Evolutionary conservation across 2,113 vertebrate genomes (phyloP), one percentile per base, ranked within the genome.

Genomic region (Leucosticte australis): DNA sequence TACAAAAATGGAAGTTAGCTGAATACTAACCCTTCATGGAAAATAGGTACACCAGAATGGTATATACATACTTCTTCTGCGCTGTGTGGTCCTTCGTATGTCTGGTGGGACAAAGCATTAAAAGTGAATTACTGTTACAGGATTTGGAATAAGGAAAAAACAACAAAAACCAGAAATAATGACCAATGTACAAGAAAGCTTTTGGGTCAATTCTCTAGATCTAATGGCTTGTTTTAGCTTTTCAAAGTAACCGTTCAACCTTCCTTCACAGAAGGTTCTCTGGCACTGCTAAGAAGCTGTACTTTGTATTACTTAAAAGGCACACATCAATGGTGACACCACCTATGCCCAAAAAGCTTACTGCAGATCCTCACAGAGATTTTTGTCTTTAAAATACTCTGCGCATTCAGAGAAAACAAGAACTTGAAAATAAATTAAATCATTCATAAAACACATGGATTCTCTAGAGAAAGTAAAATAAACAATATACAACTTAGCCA

Each of bases 11-110:
- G 17, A 68, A 84, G 28, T 63, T 63, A 81, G 90, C 22, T 49
- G 55, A 76, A 94, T 94, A 94, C 97, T 97, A 93, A 99, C 99
- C 99, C 99, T 98, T 99, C 99, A 37, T 99, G 99, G 95, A 99
- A 99, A 98, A 99, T 99, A 78, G 99, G 99, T 78, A 98, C 98
- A 94, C 99, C 99, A 89, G 98, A 96, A 96, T 99, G 99, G 98
- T 98, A 99, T 41, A 96, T 90, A 96, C 99, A 99, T 65, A 97
- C 95, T 77, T 99, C 99, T 39, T 98, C 98, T 79, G 98, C 92
- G 91, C 98, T 99, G 39, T 98, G 96, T 79, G 97, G 97, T 92
- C 99, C 99, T 88, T 98, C 97, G 28, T 98, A 99, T 1, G 98
- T 98, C 99, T 99, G 86, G 44, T 26, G 47, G 69, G 75, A 86